Percentiles rank a stretch among this genome's conserved stretches.
These are phyloP conservation scores for Paradoxurus hermaphroditus DNA, from an alignment of 2,113 vertebrate genomes.

Conservation along the genomic window DNA sequence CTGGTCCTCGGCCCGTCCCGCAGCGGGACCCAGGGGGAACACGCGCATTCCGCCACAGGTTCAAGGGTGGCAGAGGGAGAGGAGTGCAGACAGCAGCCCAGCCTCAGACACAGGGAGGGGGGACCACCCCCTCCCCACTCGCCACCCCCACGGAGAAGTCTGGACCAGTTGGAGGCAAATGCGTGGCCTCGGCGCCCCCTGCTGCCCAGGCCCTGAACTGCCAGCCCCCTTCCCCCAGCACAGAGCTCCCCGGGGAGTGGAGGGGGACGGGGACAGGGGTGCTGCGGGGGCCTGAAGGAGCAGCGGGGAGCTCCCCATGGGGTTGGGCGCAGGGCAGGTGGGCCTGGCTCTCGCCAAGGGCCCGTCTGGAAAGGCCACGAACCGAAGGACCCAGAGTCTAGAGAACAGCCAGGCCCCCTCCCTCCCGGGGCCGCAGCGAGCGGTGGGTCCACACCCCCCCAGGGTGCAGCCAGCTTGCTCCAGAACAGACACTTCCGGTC, in stretches of 20 bases:
- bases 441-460: too few species aligned
- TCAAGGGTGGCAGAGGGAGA: not conserved
- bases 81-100: accelerated
- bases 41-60: not conserved
- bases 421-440: not conserved
- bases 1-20: not conserved
- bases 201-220: not conserved
- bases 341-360: not conserved
- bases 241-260: not conserved
- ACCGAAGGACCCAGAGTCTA: not conserved
- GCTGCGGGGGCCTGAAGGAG: not conserved
- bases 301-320: not conserved
- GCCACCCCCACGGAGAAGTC: not conserved
- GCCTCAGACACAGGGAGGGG: not conserved
- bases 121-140: accelerated
- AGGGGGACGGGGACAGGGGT: accelerated
- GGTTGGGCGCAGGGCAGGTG: not conserved
- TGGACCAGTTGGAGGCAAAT: not conserved
- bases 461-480: not conserved
- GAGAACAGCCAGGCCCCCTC: not conserved
- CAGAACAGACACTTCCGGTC: not conserved
- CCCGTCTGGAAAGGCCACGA: not conserved
- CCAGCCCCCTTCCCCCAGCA: not conserved
- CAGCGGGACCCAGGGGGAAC: not conserved
- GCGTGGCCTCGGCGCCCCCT: not conserved